Evolutionary conservation across 2,888 invertebrate species (phyloP).

Genomic region (Bimastos eiseni): DNA sequence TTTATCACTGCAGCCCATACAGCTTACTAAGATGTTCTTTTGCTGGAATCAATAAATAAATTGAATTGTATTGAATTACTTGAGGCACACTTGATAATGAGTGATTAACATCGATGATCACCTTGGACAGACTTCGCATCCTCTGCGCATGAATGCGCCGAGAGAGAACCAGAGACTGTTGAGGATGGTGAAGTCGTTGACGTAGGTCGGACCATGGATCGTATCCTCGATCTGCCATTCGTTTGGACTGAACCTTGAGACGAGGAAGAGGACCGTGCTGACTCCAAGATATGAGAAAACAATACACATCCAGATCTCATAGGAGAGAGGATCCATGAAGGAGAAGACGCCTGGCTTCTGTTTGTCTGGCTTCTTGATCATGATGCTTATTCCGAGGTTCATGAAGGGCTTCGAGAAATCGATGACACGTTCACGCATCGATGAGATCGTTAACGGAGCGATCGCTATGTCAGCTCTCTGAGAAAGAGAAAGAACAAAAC

Average conservation of each 20-base stretch:
- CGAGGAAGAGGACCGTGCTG: slow-evolving; percentile 93
- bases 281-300: slow-evolving; percentile 90
- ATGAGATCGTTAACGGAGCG: slow-evolving; percentile 89
- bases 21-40: too few species aligned
- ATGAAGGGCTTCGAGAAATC: slow-evolving; percentile 98
- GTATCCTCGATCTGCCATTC: slow-evolving; percentile 77
- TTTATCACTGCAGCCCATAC: too few species aligned
- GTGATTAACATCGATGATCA: slow-evolving; percentile 55
- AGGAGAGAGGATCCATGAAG: slow-evolving; percentile 92
- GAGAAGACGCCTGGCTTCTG: slow-evolving; percentile 91
- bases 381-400: slow-evolving; percentile 90
- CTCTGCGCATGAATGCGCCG: slow-evolving; percentile 96
- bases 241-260: slow-evolving; percentile 89
- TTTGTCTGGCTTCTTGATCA: slow-evolving; percentile 90
- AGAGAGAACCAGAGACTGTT: slow-evolving; percentile 95
- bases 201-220: slow-evolving; percentile 45
- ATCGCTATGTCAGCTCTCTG: slow-evolving; percentile 89
- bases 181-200: slow-evolving; percentile 71
- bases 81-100: too few species aligned
- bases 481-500: neutral
- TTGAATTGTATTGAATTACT: too few species aligned
- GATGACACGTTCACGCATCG: slow-evolving; percentile 87
- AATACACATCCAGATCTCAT: slow-evolving; percentile 91
- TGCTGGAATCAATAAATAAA: too few species aligned
- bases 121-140: slow-evolving; percentile 91